Evolutionary conservation across 1,140 invertebrate genomes (phyloP).

Genomic region (Drosophila insularis): DNA sequence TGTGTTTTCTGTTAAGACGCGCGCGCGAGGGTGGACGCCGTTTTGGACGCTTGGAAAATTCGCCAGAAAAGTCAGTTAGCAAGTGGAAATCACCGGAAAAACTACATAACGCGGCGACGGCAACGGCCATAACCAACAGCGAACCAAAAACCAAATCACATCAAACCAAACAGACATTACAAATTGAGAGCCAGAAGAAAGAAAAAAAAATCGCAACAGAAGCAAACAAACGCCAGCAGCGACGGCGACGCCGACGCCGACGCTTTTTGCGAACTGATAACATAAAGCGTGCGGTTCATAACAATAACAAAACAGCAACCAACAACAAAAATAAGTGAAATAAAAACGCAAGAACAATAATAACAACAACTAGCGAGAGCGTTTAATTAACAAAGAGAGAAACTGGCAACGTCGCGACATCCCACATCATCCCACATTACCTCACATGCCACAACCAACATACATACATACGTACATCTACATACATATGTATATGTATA

Average conservation of each 20-base stretch:
- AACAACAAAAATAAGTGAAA: slow-evolving; percentile 27
- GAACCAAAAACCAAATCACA: slow-evolving; percentile 30
- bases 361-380: slow-evolving; percentile 42
- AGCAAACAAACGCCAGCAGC: slow-evolving; percentile 44
- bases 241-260: slow-evolving; percentile 41
- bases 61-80: slow-evolving; percentile 68
- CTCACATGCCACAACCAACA: slow-evolving; percentile 1
- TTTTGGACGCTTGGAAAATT: slow-evolving; percentile 67
- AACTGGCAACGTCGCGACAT: slow-evolving; percentile 40
- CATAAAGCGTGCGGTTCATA: slow-evolving; percentile 65
- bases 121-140: slow-evolving; percentile 24
- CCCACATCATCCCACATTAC: slow-evolving; percentile 1
- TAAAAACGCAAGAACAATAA: slow-evolving; percentile 33
- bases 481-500: background rate
- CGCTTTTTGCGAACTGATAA: slow-evolving; percentile 57
- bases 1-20: slow-evolving; percentile 35
- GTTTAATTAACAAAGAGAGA: slow-evolving; percentile 69
- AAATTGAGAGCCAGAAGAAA: slow-evolving; percentile 14
- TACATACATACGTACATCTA: background rate
- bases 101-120: slow-evolving; percentile 66
- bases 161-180: slow-evolving; percentile 34
- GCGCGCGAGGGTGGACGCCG: slow-evolving; percentile 35
- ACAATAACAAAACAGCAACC: slow-evolving; percentile 64
- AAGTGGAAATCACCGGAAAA: slow-evolving; percentile 80
- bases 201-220: slow-evolving; percentile 4